Evolutionary conservation across 1,140 invertebrate species (phyloP).

Genomic region (Drosophila arizonae): DNA sequence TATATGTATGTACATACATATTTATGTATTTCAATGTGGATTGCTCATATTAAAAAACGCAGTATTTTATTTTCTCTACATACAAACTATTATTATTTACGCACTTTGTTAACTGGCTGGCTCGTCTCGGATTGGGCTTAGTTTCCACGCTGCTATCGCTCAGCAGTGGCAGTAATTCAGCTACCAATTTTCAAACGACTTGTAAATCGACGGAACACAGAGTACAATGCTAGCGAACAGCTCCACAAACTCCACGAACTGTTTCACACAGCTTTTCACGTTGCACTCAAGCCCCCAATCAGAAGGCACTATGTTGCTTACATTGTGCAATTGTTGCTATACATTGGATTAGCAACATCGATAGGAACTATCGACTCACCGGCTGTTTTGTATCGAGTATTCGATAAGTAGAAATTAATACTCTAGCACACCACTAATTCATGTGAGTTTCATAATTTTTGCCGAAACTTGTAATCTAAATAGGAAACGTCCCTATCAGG

Average conservation of each 20-base stretch:
- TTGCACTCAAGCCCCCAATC: slow-evolving; percentile 64
- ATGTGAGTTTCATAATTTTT: slow-evolving; percentile 59
- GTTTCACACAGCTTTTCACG: slow-evolving; percentile 41
- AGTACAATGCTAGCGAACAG: slow-evolving; percentile 48
- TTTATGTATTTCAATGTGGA: slow-evolving; percentile 23
- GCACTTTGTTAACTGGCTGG: slow-evolving; percentile 53
- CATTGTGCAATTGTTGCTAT: slow-evolving; percentile 22
- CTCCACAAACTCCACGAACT: slow-evolving; percentile 49
- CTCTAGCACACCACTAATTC: slow-evolving; percentile 17
- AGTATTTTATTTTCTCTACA: slow-evolving; percentile 26
- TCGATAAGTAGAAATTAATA: slow-evolving; percentile 16
- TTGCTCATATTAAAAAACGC: slow-evolving; percentile 36
- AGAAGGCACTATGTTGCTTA: slow-evolving; percentile 48
- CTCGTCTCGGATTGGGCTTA: slow-evolving; percentile 19
- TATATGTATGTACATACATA: slow-evolving; percentile 7
- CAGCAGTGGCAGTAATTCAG: slow-evolving; percentile 32
- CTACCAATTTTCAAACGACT: slow-evolving; percentile 43
- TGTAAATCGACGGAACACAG: slow-evolving; percentile 52
- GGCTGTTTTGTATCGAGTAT: neutral
- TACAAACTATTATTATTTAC: slow-evolving; percentile 34
- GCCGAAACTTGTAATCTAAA: slow-evolving; percentile 32
- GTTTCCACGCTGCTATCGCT: slow-evolving; percentile 45
- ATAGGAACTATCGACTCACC: neutral
- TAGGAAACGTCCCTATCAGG: slow-evolving; percentile 8
- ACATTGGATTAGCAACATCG: slow-evolving; percentile 15